Conservation (phyloP, 1,140 invertebrate genomes). For the Drosophila eugracilis region DNA sequence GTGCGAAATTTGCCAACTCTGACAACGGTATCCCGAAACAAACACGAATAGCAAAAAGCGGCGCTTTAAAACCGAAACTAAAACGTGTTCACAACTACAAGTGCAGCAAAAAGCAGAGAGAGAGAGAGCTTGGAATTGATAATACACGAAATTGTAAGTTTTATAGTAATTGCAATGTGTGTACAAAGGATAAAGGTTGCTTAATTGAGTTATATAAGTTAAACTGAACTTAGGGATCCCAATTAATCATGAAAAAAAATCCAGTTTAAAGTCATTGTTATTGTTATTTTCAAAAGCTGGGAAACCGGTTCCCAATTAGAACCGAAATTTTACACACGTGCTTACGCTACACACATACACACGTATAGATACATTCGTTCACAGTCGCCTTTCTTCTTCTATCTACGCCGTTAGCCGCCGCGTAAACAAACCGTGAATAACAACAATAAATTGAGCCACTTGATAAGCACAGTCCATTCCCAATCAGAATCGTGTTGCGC, state of each 20-base stretch:
- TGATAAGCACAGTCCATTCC: conserved; percentile 6
- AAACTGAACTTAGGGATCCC: background rate
- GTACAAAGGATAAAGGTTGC: background rate
- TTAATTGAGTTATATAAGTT: background rate
- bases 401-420: background rate
- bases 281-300: background rate
- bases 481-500: conserved; percentile 1
- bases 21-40: background rate
- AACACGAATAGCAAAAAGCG: background rate
- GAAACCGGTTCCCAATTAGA: conserved; percentile 2
- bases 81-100: conserved; percentile 16
- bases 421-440: conserved; percentile 7
- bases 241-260: background rate
- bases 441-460: conserved; percentile 2
- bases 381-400: background rate
- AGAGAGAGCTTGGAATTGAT: background rate
- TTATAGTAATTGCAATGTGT: background rate
- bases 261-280: background rate
- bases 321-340: conserved; percentile 3
- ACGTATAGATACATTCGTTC: too few relatives aligned
- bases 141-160: background rate
- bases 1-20: background rate
- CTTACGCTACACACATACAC: background rate
- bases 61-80: background rate
- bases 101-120: background rate